Base-by-base conservation (phyloP, 2,113 vertebrate genomes). In the Tichodroma muraria region DNA sequence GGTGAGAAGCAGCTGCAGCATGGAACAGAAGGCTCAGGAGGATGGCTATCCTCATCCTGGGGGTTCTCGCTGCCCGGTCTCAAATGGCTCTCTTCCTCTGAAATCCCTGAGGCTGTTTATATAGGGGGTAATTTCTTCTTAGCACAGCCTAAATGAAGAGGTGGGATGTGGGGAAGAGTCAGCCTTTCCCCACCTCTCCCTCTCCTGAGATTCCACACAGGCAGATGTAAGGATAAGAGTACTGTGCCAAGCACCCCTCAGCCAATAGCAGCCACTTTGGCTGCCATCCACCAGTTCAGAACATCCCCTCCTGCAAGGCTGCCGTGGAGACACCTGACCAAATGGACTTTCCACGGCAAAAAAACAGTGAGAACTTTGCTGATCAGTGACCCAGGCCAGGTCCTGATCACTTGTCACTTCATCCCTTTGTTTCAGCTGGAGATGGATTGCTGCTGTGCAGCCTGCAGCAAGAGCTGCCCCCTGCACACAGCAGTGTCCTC, bases 321-420 rank as follows among this genome's bases (percentile, higher is more conserved):
- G 76, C 79, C 31, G 9, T 22, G 49, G 53, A 77, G 50, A 89
- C 85, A 83, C 66, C 86, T 90, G 72, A 79, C 72, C 82, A 95
- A 92, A 93, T 38, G 56, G 56, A 59, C 56, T 42, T 88, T 53
- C 64, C 28, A 44, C 1, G 6, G 28, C 9, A 30, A 30, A 63
- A 71, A 49, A 57, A n/a, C 44, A 90, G 79, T 2, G 25, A 81
- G 84, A 93, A 85, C 89, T 89, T 91, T 92, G 75, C 71, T 94
- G 82, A 73, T 42, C 95, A 90, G 85, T 97, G 94, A 96, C 96
- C 95, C 95, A 95, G 72, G 85, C 90, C 80, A 75, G 91, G 96
- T 95, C 91, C 91, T 84, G 90, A 91, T 94, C 94, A 91, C 94
- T 91, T 95, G 95, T 65, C 90, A 94, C 53, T 54, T 42, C 1